A percentile compares a stretch with the other conserved stretches of the same genome.
These are phyloP conservation scores for Periophthalmodon schlosseri DNA, from an alignment of 2,113 vertebrate species.

Conservation along the genomic window DNA sequence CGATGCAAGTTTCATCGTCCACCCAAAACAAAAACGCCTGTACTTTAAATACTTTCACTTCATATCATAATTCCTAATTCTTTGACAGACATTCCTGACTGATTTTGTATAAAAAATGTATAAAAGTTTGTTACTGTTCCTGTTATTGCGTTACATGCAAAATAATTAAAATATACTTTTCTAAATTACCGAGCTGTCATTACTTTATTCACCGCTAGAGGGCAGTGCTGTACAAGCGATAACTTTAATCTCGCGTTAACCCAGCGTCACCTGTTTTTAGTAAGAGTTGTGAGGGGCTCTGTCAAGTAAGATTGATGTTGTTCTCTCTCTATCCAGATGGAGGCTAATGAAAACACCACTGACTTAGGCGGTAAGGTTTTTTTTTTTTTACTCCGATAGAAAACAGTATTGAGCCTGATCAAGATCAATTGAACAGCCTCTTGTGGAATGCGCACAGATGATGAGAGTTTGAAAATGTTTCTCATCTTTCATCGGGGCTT, in stretches of 20 bases:
- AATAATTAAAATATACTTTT: background rate
- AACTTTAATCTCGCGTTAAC: background rate
- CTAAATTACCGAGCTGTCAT: background rate
- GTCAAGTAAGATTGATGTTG: constrained; percentile 17
- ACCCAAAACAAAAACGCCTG: background rate
- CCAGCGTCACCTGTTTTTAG: constrained; percentile 52
- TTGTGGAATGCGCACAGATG: constrained; percentile 22
- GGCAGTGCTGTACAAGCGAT: constrained; percentile 44
- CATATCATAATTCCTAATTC: constrained; percentile 30
- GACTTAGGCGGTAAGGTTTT: constrained; percentile 17
- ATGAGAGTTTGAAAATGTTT: constrained; percentile 48
- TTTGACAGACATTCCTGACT: constrained; percentile 35
- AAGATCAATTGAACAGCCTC: constrained; percentile 45
- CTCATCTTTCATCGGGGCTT: constrained; percentile 37
- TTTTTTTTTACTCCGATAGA: constrained; percentile 17
- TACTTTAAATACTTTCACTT: constrained; percentile 18
- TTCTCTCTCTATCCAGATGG: constrained; percentile 20
- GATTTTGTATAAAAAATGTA: constrained; percentile 57
- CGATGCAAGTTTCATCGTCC: background rate
- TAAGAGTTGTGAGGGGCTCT: background rate
- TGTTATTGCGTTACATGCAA: constrained; percentile 7
- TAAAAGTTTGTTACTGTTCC: constrained; percentile 16
- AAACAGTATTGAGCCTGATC: constrained; percentile 38
- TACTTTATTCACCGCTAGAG: constrained; percentile 53
- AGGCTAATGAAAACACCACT: constrained; percentile 20